Evolutionary conservation across 1,140 invertebrate species (phyloP).

Genomic region (Copidosoma floridanum): DNA sequence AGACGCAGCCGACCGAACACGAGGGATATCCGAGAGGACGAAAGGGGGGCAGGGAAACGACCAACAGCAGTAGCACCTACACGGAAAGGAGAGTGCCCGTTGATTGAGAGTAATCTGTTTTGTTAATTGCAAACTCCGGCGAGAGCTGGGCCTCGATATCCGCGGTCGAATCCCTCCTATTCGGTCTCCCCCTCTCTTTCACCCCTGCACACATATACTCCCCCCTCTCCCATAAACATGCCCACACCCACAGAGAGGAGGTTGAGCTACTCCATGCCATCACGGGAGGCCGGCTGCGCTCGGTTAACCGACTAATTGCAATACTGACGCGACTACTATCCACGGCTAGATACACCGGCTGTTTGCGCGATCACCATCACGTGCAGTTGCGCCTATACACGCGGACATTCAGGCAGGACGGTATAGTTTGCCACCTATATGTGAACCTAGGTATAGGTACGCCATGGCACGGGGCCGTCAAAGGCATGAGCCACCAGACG

Average conservation of each 20-base stretch:
- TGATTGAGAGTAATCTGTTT: constrained; percentile 53
- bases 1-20: too few relatives aligned
- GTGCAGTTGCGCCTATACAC: constrained; percentile 27
- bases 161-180: too few relatives aligned
- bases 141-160: constrained; percentile 41
- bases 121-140: constrained; percentile 51
- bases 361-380: constrained; percentile 45
- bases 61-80: too few relatives aligned
- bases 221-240: too few relatives aligned
- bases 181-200: too few relatives aligned
- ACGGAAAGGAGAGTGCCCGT: constrained; percentile 43
- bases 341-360: constrained; percentile 14
- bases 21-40: too few relatives aligned
- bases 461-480: too few relatives aligned
- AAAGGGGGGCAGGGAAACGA: neutral
- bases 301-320: constrained; percentile 52
- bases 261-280: neutral
- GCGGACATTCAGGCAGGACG: too few relatives aligned
- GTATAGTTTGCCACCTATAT: too few relatives aligned
- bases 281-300: constrained; percentile 3
- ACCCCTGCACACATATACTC: too few relatives aligned
- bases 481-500: too few relatives aligned
- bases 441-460: too few relatives aligned
- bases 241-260: neutral
- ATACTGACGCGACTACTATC: constrained; percentile 37